Base-by-base conservation (phyloP, 2,113 vertebrate genomes). In the Neolamprologus fasciatus region DNA sequence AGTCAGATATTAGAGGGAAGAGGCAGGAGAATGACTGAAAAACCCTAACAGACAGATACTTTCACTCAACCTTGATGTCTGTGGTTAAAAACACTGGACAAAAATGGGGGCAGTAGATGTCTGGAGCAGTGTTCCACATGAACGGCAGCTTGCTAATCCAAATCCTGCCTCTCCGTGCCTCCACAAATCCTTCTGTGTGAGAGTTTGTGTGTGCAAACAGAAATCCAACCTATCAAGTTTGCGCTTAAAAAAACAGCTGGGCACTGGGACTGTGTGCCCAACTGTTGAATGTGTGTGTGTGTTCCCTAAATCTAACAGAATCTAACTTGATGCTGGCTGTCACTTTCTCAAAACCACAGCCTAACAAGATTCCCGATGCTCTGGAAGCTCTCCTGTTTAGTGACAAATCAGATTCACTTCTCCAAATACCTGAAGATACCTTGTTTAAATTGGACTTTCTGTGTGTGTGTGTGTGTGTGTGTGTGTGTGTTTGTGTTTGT, bases 331-430 rank as follows among this genome's bases (percentile, higher is more conserved):
- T 35, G 61, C 61, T 57, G 80, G 21, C 84, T 83, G 85, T 84
- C 80, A 55, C 80, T 86, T 79, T 86, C 76, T 84, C 28, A 8
- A 57, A 85, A 88, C 28, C 55, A 61, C 63, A 85, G 50, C 68
- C 80, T 87, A 91, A 93, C 81, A 55, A 83, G 86, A 90, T 86
- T 85, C 40, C 73, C 9, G 12, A 21, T 58, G 81, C 83, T 82
- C 50, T 50, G 66, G 79, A 84, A 81, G 50, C 83, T 35, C 79
- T 86, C 6, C 83, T 86, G 68, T 81, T 86, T 85, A 81, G 85
- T 80, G 66, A 85, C 87, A 86, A 91, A 92, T 91, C 54, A 88
- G 71, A 89, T 84, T 89, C 85, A 66, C 82, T 85, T 54, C 31
- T 87, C 42, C 83, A 93, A 84, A 88, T 45, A 82, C 76, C 76